A percentile compares a stretch with the other conserved stretches of the same genome.
Conservation (phyloP, 2,113 vertebrate genomes). For the Pachycephala philippinensis region DNA sequence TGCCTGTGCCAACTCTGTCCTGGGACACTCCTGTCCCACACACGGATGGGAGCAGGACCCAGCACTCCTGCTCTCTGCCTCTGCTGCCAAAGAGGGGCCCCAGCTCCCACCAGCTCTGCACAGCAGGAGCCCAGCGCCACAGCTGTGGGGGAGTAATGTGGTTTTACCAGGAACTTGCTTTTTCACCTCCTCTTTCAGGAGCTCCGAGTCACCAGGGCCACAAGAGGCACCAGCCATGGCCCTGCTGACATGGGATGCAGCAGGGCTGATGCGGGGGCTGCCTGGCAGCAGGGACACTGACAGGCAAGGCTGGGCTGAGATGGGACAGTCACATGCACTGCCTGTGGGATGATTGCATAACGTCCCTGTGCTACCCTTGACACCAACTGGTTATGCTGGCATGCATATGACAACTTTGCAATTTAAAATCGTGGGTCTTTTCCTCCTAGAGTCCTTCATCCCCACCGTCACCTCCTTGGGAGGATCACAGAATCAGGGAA, state of each 20-base stretch:
- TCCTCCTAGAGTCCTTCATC: background rate
- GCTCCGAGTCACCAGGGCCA: background rate
- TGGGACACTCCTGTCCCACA: background rate
- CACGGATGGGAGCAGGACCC: background rate
- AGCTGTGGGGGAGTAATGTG: accelerated
- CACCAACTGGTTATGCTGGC: background rate
- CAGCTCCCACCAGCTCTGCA: background rate
- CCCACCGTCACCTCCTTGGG: background rate
- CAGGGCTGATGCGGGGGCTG: accelerated
- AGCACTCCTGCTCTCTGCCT: background rate
- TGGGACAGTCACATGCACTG: background rate
- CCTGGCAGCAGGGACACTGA: background rate
- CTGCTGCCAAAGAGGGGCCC: background rate
- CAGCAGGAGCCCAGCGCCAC: accelerated
- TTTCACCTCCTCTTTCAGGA: constrained; percentile 4
- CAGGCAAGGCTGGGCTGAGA: background rate
- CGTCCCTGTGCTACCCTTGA: background rate
- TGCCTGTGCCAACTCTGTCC: accelerated
- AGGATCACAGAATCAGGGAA: background rate
- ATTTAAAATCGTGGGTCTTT: background rate
- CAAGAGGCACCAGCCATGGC: accelerated
- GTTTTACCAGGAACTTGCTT: constrained; percentile 8
- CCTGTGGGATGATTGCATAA: background rate
- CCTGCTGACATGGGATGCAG: accelerated
- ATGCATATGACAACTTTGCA: background rate